A percentile compares a stretch with the other conserved stretches of the same genome.
Evolutionary conservation across 2,113 vertebrate genomes (phyloP).

Genomic region (zebrafish (Danio rerio)): GRCz12tu NC_133191.1:49387501-49388000

Average conservation of each 20-base stretch:
- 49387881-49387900: neutral
- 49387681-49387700: constrained; percentile 62
- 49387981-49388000: too few species aligned
- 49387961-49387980: too few species aligned
- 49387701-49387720: neutral
- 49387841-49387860: neutral
- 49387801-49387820: neutral
- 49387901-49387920: too few species aligned
- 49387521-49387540: neutral
- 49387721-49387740: neutral
- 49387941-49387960: too few species aligned
- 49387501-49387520: neutral
- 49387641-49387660: constrained; percentile 53
- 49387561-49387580: constrained; percentile 68
- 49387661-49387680: constrained; percentile 73
- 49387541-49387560: constrained; percentile 59
- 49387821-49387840: neutral
- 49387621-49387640: constrained; percentile 65
- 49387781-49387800: neutral
- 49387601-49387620: constrained; percentile 65
- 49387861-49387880: neutral
- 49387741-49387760: neutral
- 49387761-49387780: neutral
- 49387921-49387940: too few species aligned
- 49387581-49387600: constrained; percentile 65